Evolutionary conservation across 2,888 invertebrate species (phyloP), one percentile per base, ranked within the genome.

Genomic region (Eupithecia dodoneata): DNA sequence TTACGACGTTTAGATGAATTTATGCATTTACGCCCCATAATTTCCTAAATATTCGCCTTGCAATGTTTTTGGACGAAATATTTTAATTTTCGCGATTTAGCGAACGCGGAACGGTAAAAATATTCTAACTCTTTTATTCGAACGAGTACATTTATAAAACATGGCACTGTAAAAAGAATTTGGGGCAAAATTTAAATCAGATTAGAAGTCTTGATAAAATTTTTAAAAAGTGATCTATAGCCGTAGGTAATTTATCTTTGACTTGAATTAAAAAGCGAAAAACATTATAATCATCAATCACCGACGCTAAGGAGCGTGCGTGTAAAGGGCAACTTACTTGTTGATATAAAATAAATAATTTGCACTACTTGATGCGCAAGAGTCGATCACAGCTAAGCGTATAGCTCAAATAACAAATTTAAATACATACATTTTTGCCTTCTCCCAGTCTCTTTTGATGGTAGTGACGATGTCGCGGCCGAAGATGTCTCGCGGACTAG

Each of bases 1-100:
- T 69, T 47, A 69, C 18, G 47, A 69, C 44, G 67, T 42, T 42
- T 44, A 69, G 45, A 71, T 73, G 42, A 72, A 73, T 74, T 74
- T 73, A 13, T 63, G 59, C 66, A 69, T 77, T 81, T 76, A 79
- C 81, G 82, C 76, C 74, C 75, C 78, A 80, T 82, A 78, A 82
- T 81, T 81, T 78, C n/a, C 3, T 18, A 9, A 59, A 59, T 59
- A 18, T 59, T 59, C 55, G n/a, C 52, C 9, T 9, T 18, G 47
- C 18, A 70, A 74, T 70, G 66, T 41, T 72, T 65, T 72, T 76
- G 72, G 59, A 67, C 76, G 74, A 73, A 67, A 76, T 76, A 45
- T 63, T 63, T 76, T 67, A 70, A 81, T 77, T 72, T 77, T 18
- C n/a, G 76, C 74, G 18, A 78, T 76, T 69, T n/a, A 45, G 15